Evolutionary conservation across 2,888 invertebrate genomes (phyloP).

Genomic region (Volucella zonaria): DNA sequence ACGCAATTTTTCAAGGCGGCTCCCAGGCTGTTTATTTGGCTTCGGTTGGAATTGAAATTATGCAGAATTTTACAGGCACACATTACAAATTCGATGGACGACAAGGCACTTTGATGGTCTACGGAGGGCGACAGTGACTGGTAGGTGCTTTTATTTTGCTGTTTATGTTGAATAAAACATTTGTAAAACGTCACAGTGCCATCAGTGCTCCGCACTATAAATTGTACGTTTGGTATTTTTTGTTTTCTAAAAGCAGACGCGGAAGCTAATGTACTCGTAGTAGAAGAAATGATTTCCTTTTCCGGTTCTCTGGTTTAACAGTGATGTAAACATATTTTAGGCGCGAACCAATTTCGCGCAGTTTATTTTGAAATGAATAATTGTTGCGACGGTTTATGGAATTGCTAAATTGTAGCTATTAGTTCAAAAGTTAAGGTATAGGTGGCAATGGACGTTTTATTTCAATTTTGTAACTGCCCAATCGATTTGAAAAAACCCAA

Average conservation of each 20-base stretch:
- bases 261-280: not conserved
- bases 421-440: too few species aligned
- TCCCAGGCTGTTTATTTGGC: conserved; percentile 20
- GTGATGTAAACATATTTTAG: not conserved
- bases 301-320: not conserved
- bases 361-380: not conserved
- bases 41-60: conserved; percentile 27
- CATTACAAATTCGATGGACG: conserved; percentile 36
- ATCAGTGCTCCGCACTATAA: not conserved
- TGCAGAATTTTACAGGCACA: conserved; percentile 47
- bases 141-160: conserved; percentile 12
- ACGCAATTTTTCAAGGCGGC: conserved; percentile 47
- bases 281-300: not conserved
- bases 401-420: too few species aligned
- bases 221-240: too few species aligned
- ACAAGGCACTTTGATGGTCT: not conserved
- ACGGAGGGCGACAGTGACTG: not conserved
- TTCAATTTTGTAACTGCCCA: too few species aligned
- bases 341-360: not conserved
- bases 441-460: too few species aligned
- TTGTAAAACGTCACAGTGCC: not conserved
- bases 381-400: too few species aligned
- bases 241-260: not conserved
- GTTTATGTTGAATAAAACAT: conserved; percentile 44
- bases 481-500: too few species aligned